Conservation (phyloP, 1,140 invertebrate species). For the Homalodisca vitripennis region DNA sequence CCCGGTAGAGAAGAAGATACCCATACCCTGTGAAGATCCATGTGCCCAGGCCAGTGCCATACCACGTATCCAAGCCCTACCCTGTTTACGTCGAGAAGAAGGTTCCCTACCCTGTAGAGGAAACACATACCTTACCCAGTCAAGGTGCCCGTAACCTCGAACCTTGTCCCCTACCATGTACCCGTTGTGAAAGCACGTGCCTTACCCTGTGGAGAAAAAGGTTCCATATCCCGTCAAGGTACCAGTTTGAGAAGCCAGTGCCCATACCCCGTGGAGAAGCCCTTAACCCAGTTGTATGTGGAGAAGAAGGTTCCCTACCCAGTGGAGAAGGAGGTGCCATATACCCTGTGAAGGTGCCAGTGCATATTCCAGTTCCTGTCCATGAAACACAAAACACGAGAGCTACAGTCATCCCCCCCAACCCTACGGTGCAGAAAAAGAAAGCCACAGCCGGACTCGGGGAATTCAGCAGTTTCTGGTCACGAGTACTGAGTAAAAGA, state of each 20-base stretch:
- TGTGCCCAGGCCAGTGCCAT: constrained; percentile 54
- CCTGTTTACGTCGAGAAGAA: constrained; percentile 41
- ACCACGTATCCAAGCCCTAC: constrained; percentile 45
- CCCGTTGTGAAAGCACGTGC: constrained; percentile 20
- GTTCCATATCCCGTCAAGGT: constrained; percentile 60
- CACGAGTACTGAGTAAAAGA: no score
- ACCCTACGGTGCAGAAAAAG: background rate
- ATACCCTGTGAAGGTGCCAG: constrained; percentile 19
- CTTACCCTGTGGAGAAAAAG: constrained; percentile 41
- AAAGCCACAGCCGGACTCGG: background rate
- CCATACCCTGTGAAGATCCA: constrained; percentile 66
- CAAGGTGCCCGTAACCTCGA: constrained; percentile 59
- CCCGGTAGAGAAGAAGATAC: constrained; percentile 65
- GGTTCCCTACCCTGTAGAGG: constrained; percentile 45
- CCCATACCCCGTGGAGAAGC: constrained; percentile 21
- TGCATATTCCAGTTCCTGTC: constrained; percentile 15
- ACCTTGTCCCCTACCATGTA: constrained; percentile 31
- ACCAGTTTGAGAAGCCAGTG: constrained; percentile 35
- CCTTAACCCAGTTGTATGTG: constrained; percentile 9
- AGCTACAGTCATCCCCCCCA: background rate
- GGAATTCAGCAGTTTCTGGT: no score
- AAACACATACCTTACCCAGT: constrained; percentile 47
- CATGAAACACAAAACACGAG: background rate
- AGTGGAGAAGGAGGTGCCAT: constrained; percentile 26
- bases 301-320: constrained; percentile 26